phyloP scores from a whole-genome alignment of 2,797 vertebrate species.

The Micromesistius poutassou region DNA sequence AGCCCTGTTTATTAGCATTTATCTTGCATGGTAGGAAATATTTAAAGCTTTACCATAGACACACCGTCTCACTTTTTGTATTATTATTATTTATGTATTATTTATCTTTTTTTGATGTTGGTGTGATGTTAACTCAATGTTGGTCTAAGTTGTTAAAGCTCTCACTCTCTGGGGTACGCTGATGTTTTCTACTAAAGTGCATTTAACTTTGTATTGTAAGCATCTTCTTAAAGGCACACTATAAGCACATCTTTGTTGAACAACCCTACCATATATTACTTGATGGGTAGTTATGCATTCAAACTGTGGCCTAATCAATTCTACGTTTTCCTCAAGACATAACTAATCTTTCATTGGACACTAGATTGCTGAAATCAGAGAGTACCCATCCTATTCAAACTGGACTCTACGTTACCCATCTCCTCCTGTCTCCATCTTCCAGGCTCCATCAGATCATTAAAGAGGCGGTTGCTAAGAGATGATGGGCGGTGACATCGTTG shows the following conservation, averaged over 20 bases:
- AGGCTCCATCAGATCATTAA: conserved; percentile 70
- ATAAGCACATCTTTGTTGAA: not conserved
- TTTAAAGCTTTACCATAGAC: too few relatives aligned
- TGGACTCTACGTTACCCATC: conserved; percentile 31
- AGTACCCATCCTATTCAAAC: conserved; percentile 33
- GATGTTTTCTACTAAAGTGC: not conserved
- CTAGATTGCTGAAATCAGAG: not conserved
- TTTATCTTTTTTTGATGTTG: not conserved
- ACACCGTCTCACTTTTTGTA: not conserved
- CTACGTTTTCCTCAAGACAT: not conserved
- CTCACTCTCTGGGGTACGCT: not conserved
- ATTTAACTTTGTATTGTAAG: not conserved
- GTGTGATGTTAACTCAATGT: not conserved
- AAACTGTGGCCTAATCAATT: not conserved
- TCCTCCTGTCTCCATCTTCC: conserved; percentile 36
- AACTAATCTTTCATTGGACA: too few relatives aligned
- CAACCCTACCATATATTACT: not conserved
- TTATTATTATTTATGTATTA: too few relatives aligned
- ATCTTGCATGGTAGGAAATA: not conserved
- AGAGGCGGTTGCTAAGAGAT: conserved; percentile 78
- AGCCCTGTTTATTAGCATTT: not conserved
- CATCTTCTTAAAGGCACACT: not conserved
- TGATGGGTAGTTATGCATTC: not conserved
- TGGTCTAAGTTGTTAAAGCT: not conserved
- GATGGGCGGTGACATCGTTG: conserved; percentile 52